phyloP scores from a whole-genome alignment of 2,113 vertebrate species.

The Brienomyrus longianalis region DNA sequence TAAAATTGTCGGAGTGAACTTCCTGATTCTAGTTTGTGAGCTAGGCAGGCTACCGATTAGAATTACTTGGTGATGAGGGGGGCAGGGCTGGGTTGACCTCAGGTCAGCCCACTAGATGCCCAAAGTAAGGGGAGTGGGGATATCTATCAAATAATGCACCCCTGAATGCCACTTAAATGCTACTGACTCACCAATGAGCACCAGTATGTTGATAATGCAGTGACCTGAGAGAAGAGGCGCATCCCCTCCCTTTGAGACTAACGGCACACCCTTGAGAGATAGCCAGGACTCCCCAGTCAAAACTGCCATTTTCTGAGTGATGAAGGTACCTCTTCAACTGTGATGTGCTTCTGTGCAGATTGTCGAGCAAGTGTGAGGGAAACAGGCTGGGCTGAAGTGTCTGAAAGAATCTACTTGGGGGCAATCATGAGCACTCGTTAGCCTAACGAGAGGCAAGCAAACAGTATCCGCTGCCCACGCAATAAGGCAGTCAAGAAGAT shows the following conservation, averaged over 20 bases:
- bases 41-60: no score
- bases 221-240: not conserved
- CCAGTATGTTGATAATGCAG: not conserved
- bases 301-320: not conserved
- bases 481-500: constrained; percentile 44
- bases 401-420: constrained; percentile 48
- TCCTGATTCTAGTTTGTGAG: no score
- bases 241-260: not conserved
- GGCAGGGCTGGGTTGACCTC: no score
- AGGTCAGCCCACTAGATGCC: no score
- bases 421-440: constrained; percentile 45
- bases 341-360: not conserved
- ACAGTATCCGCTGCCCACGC: constrained; percentile 35
- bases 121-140: no score
- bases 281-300: not conserved
- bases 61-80: no score
- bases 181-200: not conserved
- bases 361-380: not conserved
- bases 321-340: not conserved
- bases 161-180: not conserved
- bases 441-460: constrained; percentile 46
- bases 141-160: no score
- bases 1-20: no score
- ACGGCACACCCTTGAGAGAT: not conserved
- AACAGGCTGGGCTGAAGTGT: constrained; percentile 13